These are phyloP conservation scores for Lepidothrix coronata DNA, from an alignment of 2,113 vertebrate species.

Conservation along the genomic window DNA sequence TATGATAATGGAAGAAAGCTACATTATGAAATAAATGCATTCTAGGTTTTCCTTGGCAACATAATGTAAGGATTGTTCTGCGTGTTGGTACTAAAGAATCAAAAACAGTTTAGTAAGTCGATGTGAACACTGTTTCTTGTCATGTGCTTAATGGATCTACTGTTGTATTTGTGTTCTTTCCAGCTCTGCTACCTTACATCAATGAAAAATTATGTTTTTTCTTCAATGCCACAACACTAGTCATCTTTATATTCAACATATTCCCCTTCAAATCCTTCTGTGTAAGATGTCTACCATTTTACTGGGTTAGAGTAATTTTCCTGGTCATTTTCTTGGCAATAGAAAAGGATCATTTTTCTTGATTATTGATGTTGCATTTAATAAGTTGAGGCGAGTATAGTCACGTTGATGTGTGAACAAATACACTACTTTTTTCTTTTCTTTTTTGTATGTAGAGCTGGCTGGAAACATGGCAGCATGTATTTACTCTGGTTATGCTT, in stretches of 20 bases:
- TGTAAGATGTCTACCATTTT: slow-evolving; percentile 49
- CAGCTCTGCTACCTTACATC: slow-evolving; percentile 62
- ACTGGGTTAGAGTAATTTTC: slow-evolving; percentile 41
- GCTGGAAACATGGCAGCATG: slow-evolving; percentile 7
- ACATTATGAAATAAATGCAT: slow-evolving; percentile 70
- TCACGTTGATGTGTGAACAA: background rate
- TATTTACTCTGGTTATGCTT: slow-evolving; percentile 28
- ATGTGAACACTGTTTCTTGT: slow-evolving; percentile 73
- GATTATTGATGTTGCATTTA: slow-evolving; percentile 60
- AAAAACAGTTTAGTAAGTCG: slow-evolving; percentile 73
- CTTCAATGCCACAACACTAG: slow-evolving; percentile 49
- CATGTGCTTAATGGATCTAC: slow-evolving; percentile 71
- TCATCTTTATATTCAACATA: slow-evolving; percentile 60
- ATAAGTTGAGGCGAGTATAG: background rate
- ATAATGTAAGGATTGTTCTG: slow-evolving; percentile 68
- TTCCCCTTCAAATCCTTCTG: slow-evolving; percentile 27
- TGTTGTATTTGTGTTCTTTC: slow-evolving; percentile 68
- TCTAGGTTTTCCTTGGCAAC: slow-evolving; percentile 71
- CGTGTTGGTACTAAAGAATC: slow-evolving; percentile 71
- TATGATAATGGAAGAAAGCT: slow-evolving; percentile 73
- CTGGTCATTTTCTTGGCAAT: slow-evolving; percentile 28
- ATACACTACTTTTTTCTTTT: background rate
- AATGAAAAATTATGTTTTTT: slow-evolving; percentile 73
- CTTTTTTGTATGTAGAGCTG: background rate
- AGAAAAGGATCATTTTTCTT: slow-evolving; percentile 42